Evolutionary conservation across 2,113 vertebrate genomes (phyloP).

Genomic region (Pyxicephalus adspersus): DNA sequence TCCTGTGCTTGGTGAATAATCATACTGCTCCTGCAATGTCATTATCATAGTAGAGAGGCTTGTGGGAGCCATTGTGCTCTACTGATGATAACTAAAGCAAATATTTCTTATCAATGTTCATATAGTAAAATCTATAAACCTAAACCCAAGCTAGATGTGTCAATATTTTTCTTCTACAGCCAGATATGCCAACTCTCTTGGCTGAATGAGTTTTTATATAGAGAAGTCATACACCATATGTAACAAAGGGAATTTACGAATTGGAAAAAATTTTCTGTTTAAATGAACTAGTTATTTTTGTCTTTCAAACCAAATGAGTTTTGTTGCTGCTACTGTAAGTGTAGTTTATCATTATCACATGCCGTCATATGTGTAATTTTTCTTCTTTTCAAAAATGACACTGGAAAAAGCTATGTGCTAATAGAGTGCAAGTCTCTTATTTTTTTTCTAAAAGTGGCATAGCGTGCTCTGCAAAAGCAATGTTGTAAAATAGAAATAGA

Average conservation of each 20-base stretch:
- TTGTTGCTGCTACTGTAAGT: not conserved
- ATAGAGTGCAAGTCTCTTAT: not conserved
- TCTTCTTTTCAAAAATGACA: not conserved
- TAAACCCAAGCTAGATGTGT: too few relatives aligned
- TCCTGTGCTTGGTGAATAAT: too few relatives aligned
- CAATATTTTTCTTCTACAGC: not conserved
- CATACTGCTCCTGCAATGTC: too few relatives aligned
- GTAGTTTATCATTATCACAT: not conserved
- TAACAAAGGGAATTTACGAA: not conserved
- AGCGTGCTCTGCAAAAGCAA: not conserved
- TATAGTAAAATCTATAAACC: too few relatives aligned
- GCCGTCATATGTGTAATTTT: slow-evolving; percentile 6
- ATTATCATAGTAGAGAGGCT: too few relatives aligned
- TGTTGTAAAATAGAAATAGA: too few relatives aligned
- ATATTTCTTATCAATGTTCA: too few relatives aligned
- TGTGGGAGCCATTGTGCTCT: too few relatives aligned
- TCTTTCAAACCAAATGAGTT: not conserved
- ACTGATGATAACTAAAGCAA: too few relatives aligned
- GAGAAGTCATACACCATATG: too few relatives aligned
- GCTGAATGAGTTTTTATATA: not conserved
- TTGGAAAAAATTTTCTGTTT: not conserved
- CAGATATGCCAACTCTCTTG: not conserved
- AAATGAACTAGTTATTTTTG: not conserved
- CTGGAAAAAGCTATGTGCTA: slow-evolving; percentile 5
- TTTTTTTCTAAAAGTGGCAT: not conserved